Base-by-base conservation (phyloP, 2,888 invertebrate genomes). In the Meta bourneti region DNA sequence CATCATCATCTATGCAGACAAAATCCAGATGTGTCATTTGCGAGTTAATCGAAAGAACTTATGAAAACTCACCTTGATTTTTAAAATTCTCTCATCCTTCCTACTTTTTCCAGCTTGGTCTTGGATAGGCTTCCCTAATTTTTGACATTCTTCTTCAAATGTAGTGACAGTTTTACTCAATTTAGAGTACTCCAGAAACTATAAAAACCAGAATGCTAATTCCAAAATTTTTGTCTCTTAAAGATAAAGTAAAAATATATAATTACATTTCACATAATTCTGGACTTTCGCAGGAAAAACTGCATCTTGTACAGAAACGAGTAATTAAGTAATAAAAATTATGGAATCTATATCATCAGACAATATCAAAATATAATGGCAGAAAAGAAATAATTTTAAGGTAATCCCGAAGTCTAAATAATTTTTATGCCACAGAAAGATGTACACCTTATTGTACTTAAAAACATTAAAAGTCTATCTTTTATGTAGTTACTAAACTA, bases 151-250 rank as follows among this genome's bases (percentile, higher is more conserved):
- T 87, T 94, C 94, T 88, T 94, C 94, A 94, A 95, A 95, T n/a
- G 93, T 91, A 48, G 93, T 83, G 19, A 94, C 88, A 13, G 95
- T 94, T 78, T 94, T 94, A 49, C 94, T 94, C 93, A 94, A 94
- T 13, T 94, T 94, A 70, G 94, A 94, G 93, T 94, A 95, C 85
- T 94, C 95, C 19, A 95, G 93, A 93, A 95, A 95, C 95, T 95
- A 94, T 48, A 94, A 93, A 84, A 11, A 82, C 71, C 54, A 82
- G 16, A 7, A 8, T 19, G 9, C 9, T 19, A 11, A 9, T 13
- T 79, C 8, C 8, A 9, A 79, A n/a, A 19, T 51, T 74, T 74
- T 74, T 11, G 5, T 20, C 16, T 49, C 6, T 20, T 16, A 77
- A n/a, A 16, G 52, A 52, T n/a, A 48, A 7, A 48, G 7, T 16